These are phyloP conservation scores for Diploscapter pachys DNA, from an alignment of 1,140 invertebrate genomes.

Conservation along the genomic window DNA sequence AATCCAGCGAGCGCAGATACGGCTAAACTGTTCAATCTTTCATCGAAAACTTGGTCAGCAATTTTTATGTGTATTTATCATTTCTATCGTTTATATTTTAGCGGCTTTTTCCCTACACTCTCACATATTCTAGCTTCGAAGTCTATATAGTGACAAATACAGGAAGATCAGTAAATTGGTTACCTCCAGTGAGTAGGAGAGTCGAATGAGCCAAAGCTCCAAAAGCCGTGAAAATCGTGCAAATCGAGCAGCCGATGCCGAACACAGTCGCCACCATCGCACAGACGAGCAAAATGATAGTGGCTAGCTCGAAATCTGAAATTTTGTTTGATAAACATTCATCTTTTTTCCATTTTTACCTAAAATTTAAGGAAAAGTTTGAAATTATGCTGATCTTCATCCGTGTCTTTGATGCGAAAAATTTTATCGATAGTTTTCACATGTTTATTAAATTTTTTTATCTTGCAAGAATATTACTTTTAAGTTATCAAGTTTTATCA, in stretches of 20 bases:
- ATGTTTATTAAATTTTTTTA: no score
- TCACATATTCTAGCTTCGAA: background rate
- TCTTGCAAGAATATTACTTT: no score
- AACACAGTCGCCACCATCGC: constrained; percentile 12
- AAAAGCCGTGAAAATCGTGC: constrained; percentile 27
- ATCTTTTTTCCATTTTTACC: no score
- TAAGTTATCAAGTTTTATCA: no score
- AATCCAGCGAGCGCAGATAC: constrained; percentile 27
- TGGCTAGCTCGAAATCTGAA: constrained; percentile 30
- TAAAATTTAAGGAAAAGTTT: no score
- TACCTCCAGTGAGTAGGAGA: constrained; percentile 22
- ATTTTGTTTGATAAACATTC: no score
- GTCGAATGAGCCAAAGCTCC: constrained; percentile 25
- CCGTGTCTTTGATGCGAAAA: no score
- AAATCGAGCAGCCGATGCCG: constrained; percentile 27
- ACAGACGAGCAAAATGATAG: constrained; percentile 18
- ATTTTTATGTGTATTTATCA: constrained; percentile 7
- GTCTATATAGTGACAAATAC: no score
- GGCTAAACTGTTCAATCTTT: constrained; percentile 17
- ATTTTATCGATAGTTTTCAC: no score
- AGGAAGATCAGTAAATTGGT: background rate
- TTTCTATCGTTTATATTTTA: background rate
- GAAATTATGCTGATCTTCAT: no score
- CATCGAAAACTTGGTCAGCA: background rate
- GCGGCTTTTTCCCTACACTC: background rate